Conservation (phyloP, 2,888 invertebrate species). For the Lacanobia oleracea region DNA sequence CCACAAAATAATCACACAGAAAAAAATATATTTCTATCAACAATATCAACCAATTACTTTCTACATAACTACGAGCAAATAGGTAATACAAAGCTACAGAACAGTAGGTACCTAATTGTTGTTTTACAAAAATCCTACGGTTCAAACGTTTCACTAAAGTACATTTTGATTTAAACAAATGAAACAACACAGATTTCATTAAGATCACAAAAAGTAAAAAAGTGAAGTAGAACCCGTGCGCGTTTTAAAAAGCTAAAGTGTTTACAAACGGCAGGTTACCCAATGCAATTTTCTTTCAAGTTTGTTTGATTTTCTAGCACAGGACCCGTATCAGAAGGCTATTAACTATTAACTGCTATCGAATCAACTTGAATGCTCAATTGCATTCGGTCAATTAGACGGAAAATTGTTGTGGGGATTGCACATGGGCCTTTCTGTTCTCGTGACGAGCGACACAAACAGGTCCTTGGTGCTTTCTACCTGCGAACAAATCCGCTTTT, state of each 20-base stretch:
- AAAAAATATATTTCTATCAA: not conserved
- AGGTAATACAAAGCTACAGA: not conserved
- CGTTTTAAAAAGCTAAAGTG: conserved; percentile 57
- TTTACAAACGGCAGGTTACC: conserved; percentile 61
- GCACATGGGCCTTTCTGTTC: conserved; percentile 67
- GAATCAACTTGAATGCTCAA: conserved; percentile 85
- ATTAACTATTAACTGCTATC: conserved; percentile 85
- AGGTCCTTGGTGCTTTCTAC: conserved; percentile 59
- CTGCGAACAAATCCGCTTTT: conserved; percentile 55
- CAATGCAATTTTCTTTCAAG: conserved; percentile 68
- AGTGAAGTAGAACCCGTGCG: conserved; percentile 33
- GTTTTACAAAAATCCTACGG: conserved; percentile 7
- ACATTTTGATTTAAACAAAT: conserved; percentile 44
- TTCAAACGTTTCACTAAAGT: conserved; percentile 8
- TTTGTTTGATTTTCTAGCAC: conserved; percentile 77
- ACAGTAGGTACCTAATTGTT: conserved; percentile 1
- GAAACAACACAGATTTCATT: conserved; percentile 51
- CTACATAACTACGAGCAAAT: not conserved
- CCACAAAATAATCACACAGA: not conserved
- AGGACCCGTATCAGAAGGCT: conserved; percentile 81
- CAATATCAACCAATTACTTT: not conserved
- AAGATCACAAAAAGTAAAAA: conserved; percentile 42
- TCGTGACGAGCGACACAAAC: conserved; percentile 54
- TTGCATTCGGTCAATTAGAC: conserved; percentile 88
- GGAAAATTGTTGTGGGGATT: conserved; percentile 86